Evolutionary conservation across 2,888 invertebrate species (phyloP).

Genomic region (Entomobrya multifasciata): DNA sequence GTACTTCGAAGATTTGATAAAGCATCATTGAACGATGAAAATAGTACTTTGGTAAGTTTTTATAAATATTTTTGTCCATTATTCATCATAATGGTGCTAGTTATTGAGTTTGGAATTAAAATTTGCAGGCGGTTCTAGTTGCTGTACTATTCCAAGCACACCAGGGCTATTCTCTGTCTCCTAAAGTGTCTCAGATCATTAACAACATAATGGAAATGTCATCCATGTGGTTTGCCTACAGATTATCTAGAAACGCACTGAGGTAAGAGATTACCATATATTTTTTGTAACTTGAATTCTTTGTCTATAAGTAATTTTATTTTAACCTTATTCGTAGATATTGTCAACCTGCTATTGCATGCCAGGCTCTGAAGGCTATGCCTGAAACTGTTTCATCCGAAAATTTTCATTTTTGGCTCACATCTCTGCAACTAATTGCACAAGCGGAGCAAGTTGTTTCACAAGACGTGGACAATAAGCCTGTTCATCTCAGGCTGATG

Average conservation of each 20-base stretch:
- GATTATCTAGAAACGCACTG: slow-evolving; percentile 86
- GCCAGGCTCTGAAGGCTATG: slow-evolving; percentile 85
- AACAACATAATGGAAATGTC: slow-evolving; percentile 84
- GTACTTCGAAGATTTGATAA: slow-evolving; percentile 77
- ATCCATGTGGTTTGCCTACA: slow-evolving; percentile 92
- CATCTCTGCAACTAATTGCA: slow-evolving; percentile 85
- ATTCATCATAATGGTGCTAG: too few relatives aligned
- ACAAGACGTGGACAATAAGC: slow-evolving; percentile 43
- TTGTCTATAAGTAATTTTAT: slow-evolving; percentile 17
- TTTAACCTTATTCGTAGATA: slow-evolving; percentile 85
- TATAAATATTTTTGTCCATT: slow-evolving; percentile 2
- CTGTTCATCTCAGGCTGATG: slow-evolving; percentile 81
- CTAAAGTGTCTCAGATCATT: slow-evolving; percentile 81
- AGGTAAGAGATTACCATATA: too few relatives aligned
- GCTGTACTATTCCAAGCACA: slow-evolving; percentile 78
- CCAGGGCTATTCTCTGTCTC: slow-evolving; percentile 73
- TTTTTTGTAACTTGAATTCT: not conserved
- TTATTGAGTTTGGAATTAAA: too few relatives aligned
- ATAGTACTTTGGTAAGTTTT: slow-evolving; percentile 80
- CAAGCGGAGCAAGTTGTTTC: slow-evolving; percentile 81
- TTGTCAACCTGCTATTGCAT: slow-evolving; percentile 89
- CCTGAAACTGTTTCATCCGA: slow-evolving; percentile 90
- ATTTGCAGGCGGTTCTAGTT: slow-evolving; percentile 74
- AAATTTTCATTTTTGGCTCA: slow-evolving; percentile 93
- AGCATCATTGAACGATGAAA: slow-evolving; percentile 76